A percentile compares a stretch with the other conserved stretches of the same genome.
phyloP scores from a whole-genome alignment of 2,113 vertebrate species.

The Chascanopsetta lugubris region DNA sequence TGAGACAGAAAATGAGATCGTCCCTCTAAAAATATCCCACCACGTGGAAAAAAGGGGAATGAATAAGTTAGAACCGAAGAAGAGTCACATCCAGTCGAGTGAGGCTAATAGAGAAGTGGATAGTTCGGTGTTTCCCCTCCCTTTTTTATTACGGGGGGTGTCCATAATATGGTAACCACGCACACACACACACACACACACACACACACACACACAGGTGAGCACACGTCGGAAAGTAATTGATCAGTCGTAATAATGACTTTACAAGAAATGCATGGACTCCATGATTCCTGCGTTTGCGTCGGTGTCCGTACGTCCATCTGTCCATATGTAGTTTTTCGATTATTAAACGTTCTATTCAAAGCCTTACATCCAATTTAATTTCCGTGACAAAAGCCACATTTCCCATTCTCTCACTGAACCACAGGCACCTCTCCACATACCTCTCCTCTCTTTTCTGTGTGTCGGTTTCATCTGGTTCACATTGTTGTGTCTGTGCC shows the following conservation, averaged over 20 bases:
- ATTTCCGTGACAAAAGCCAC: not conserved
- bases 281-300: too few species aligned
- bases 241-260: too few species aligned
- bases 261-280: too few species aligned
- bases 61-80: not conserved
- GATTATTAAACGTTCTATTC: too few species aligned
- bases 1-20: not conserved
- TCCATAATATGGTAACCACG: too few species aligned
- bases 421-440: not conserved
- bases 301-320: too few species aligned
- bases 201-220: too few species aligned
- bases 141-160: too few species aligned
- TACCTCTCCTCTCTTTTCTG: not conserved
- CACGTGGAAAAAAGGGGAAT: not conserved
- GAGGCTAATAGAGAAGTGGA: not conserved
- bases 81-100: not conserved
- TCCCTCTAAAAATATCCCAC: not conserved
- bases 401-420: not conserved
- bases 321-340: too few species aligned
- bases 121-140: not conserved
- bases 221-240: too few species aligned
- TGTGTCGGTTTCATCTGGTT: constrained; percentile 48
- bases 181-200: too few species aligned
- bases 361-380: not conserved
- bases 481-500: constrained; percentile 69